Conservation (phyloP, 2,113 vertebrate genomes). For the Nestor notabilis region DNA sequence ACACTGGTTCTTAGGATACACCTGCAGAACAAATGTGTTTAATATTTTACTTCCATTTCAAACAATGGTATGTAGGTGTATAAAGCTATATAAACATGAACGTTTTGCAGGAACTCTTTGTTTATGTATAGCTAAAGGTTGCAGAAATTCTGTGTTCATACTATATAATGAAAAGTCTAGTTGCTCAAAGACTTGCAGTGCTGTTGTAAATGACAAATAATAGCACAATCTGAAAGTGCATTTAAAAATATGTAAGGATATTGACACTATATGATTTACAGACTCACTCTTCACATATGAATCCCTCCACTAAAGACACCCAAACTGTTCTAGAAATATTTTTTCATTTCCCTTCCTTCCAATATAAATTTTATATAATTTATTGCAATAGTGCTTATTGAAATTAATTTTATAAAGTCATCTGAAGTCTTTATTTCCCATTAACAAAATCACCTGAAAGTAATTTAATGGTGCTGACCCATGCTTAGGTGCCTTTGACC, state of each 20-base stretch:
- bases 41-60: background rate
- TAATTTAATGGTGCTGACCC: background rate
- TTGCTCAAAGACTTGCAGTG: background rate
- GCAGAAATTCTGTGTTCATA: background rate
- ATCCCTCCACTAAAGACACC: background rate
- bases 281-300: accelerated
- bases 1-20: background rate
- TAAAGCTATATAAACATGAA: background rate
- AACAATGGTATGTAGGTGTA: background rate
- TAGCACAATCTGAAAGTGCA: background rate
- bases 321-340: background rate
- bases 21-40: background rate
- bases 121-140: background rate
- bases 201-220: background rate
- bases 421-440: background rate
- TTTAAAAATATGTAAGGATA: background rate
- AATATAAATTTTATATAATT: background rate
- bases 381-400: background rate
- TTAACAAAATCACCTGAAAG: background rate
- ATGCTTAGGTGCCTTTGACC: background rate
- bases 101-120: background rate
- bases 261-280: background rate
- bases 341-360: background rate
- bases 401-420: background rate
- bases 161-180: background rate